Evolutionary conservation across 2,113 vertebrate species (phyloP).

Genomic region (Semnopithecus entellus): DNA sequence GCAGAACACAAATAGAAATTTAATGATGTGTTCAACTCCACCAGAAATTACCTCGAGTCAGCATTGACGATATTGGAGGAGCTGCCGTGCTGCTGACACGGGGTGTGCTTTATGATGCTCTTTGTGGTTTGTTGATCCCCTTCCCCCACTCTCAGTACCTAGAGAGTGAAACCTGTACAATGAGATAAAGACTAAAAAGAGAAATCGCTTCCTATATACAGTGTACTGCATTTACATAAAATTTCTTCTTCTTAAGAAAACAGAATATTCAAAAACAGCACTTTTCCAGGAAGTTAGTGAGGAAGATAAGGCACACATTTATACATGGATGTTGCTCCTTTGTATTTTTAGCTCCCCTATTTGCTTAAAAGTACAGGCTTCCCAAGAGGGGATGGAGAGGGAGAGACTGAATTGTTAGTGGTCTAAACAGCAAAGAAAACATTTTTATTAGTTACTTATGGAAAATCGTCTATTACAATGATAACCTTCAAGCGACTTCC

Average conservation of each 20-base stretch:
- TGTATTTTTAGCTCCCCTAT: neutral
- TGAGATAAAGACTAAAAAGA: constrained; percentile 20
- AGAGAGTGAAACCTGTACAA: neutral
- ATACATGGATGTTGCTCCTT: neutral
- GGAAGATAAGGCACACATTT: neutral
- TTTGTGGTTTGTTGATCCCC: neutral
- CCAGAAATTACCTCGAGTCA: constrained; percentile 16
- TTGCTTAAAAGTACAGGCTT: neutral
- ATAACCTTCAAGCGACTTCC: neutral
- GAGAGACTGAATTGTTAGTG: neutral
- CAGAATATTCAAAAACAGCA: neutral
- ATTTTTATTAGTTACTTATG: constrained; percentile 38
- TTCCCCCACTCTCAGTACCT: neutral
- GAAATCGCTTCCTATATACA: neutral
- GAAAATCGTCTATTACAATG: constrained; percentile 11
- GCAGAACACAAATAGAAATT: constrained; percentile 34
- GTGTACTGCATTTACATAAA: neutral
- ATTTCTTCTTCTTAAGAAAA: constrained; percentile 40
- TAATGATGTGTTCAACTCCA: neutral
- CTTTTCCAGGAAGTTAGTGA: neutral
- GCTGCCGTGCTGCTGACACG: neutral
- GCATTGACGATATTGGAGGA: neutral
- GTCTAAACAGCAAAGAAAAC: constrained; percentile 7
- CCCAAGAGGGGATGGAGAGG: neutral
- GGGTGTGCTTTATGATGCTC: neutral